Evolutionary conservation across 1,140 invertebrate genomes (phyloP), one percentile per base, ranked within the genome.

Genomic region (Zaprionus taronus): DNA sequence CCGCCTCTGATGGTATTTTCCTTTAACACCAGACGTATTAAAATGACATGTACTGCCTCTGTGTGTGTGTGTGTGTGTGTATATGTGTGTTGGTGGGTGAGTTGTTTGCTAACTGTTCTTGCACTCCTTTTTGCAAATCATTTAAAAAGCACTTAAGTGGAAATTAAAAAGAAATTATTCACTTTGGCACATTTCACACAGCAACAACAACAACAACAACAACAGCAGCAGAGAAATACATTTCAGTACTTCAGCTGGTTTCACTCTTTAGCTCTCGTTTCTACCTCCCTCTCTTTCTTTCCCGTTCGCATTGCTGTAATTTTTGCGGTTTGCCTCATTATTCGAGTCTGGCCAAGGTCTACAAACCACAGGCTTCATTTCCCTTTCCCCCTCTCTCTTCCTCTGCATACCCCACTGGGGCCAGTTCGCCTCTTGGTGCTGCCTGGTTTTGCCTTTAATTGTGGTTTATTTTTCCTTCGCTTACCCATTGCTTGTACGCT

Each of bases 121-220:
- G 47, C 41, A 53, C 41, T 75, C 38, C 26, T 38, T 36, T 57
- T 51, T 64, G 60, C 24, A 66, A 66, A 76, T 72, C 62, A 72
- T 72, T 77, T 63, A 73, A 77, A 77, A 73, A 63, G 63, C 70
- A 73, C 63, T 77, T 77, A 73, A 77, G 63, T 77, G 63, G 57
- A 77, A 73, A 77, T 77, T 73, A 73, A 73, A 77, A 72, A 72
- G 63, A 77, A 77, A 77, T 77, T 77, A 77, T 67, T 77, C 70
- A 77, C 63, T 72, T 77, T 77, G 70, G 49, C 75, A 67, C 63
- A 77, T 73, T 73, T 62, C 28, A 49, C 57, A 24, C 36, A 56
- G 53, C 53, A 62, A 44, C n/a, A 44, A 49, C 15, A 71, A 44
- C n/a, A 44, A 49, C 15, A 71, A 62, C 58, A 63, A 41, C 49